Evolutionary conservation across 2,113 vertebrate species (phyloP).

Genomic region (Mormyrus lacerda): DNA sequence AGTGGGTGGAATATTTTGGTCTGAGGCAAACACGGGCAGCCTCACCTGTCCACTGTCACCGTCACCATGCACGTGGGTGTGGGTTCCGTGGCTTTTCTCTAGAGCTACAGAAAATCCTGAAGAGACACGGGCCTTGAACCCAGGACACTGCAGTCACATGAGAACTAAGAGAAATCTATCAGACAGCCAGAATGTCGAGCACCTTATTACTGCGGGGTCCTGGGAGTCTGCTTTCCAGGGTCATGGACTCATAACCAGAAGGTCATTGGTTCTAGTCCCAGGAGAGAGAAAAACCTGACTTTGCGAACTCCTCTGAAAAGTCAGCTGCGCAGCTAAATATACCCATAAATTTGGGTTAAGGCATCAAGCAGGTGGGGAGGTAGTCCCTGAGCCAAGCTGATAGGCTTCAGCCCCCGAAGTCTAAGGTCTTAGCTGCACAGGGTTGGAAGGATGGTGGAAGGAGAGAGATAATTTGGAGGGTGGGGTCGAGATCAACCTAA

Average conservation of each 20-base stretch:
- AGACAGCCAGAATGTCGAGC: neutral
- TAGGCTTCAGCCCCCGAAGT: neutral
- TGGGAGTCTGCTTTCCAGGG: neutral
- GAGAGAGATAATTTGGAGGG: neutral
- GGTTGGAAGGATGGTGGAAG: neutral
- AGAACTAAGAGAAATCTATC: neutral
- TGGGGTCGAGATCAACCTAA: neutral
- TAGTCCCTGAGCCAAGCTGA: neutral
- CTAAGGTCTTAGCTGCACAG: neutral
- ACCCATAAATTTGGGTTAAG: neutral
- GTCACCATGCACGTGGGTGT: neutral
- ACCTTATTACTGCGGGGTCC: neutral
- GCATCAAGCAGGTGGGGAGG: neutral
- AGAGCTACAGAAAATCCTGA: neutral
- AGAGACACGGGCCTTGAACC: neutral
- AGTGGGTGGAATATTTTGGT: neutral
- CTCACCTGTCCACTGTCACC: neutral
- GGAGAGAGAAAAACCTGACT: neutral
- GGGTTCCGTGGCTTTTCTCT: neutral
- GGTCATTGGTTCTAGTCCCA: neutral
- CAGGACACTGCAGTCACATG: neutral
- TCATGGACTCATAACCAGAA: neutral
- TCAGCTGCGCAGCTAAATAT: neutral
- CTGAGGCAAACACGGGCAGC: neutral
- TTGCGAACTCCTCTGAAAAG: neutral